These are phyloP conservation scores for Meliscaeva auricollis DNA, from an alignment of 2,888 invertebrate species.

Conservation along the genomic window DNA sequence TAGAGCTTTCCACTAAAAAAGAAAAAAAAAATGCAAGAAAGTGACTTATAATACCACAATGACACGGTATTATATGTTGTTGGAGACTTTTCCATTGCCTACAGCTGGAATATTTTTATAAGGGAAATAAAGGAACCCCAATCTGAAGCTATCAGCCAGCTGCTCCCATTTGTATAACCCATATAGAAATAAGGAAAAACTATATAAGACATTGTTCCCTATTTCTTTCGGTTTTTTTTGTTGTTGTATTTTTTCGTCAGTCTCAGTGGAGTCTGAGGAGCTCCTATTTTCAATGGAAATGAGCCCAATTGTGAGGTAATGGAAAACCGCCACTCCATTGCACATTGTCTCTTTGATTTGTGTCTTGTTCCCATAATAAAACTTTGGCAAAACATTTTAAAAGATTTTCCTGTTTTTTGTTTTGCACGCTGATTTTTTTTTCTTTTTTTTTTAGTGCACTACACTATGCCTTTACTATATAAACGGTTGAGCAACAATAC, in stretches of 20 bases:
- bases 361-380: slow-evolving; percentile 73
- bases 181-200: not conserved
- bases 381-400: slow-evolving; percentile 62
- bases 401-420: slow-evolving; percentile 57
- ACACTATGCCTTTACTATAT: slow-evolving; percentile 3
- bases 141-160: slow-evolving; percentile 19
- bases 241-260: not conserved
- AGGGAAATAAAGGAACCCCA: slow-evolving; percentile 59
- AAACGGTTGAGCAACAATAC: slow-evolving; percentile 60
- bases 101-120: slow-evolving; percentile 53
- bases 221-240: slow-evolving; percentile 3
- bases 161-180: slow-evolving; percentile 46
- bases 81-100: slow-evolving; percentile 28
- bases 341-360: slow-evolving; percentile 74
- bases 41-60: slow-evolving; percentile 15
- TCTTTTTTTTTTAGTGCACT: slow-evolving; percentile 21
- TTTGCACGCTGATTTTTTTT: slow-evolving; percentile 8
- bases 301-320: slow-evolving; percentile 62
- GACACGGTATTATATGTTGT: slow-evolving; percentile 16
- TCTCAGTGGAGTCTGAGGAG: slow-evolving; percentile 6
- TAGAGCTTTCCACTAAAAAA: not conserved
- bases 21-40: not conserved
- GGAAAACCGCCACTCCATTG: slow-evolving; percentile 55
- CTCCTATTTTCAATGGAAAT: slow-evolving; percentile 72
- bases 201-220: slow-evolving; percentile 43